These are phyloP conservation scores for Sebastes cheni DNA, from an alignment of 2,797 vertebrate species.

Conservation along the genomic window DNA sequence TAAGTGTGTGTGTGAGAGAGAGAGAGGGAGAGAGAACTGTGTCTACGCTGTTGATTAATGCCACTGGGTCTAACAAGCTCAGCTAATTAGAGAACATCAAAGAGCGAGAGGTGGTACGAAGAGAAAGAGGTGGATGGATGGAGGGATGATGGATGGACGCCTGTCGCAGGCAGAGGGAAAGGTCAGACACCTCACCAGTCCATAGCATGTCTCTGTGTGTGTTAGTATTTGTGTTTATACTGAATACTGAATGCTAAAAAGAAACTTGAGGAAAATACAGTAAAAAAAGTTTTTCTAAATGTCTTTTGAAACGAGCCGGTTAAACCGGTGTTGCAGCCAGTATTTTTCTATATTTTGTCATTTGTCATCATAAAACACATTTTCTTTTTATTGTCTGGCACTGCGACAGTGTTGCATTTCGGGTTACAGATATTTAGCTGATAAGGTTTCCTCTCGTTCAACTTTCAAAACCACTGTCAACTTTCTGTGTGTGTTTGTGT, in stretches of 20 bases:
- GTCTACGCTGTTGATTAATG: constrained; percentile 73
- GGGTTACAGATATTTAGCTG: constrained; percentile 5
- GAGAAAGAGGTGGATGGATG: constrained; percentile 53
- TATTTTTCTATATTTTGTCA: neutral
- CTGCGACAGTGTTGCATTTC: neutral
- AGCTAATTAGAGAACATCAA: constrained; percentile 80
- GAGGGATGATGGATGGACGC: constrained; percentile 52
- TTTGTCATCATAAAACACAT: neutral
- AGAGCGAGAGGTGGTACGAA: constrained; percentile 52
- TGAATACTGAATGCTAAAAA: constrained; percentile 16
- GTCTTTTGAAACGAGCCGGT: neutral
- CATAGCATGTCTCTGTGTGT: constrained; percentile 23
- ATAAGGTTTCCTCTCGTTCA: neutral
- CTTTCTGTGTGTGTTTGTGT: constrained; percentile 15
- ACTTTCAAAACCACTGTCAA: constrained; percentile 9
- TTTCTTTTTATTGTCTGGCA: neutral
- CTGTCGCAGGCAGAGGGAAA: constrained; percentile 67
- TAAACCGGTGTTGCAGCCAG: neutral
- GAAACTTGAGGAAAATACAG: neutral
- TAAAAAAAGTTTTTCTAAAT: neutral
- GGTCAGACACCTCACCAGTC: constrained; percentile 67
- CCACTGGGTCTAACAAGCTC: constrained; percentile 69
- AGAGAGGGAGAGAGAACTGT: constrained; percentile 3
- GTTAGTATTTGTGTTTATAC: neutral
- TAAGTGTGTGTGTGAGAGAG: neutral